A percentile compares a stretch with the other conserved stretches of the same genome.
phyloP scores from a whole-genome alignment of 2,888 invertebrate species.

The Orchestes rusci region DNA sequence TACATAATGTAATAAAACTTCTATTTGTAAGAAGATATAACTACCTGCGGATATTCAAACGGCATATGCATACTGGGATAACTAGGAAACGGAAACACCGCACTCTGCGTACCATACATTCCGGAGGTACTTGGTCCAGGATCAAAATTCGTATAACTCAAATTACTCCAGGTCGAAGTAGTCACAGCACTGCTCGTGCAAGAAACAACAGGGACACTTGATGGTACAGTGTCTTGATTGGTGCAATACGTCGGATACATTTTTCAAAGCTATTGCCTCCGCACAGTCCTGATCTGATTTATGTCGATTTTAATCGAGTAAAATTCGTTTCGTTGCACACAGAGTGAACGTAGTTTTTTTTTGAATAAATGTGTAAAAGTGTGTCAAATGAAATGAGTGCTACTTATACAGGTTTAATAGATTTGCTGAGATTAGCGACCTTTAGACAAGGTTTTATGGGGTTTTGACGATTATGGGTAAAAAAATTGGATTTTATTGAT shows the following conservation, averaged over 20 bases:
- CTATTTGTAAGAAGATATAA: too few species aligned
- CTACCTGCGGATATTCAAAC: constrained; percentile 37
- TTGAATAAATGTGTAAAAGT: constrained; percentile 17
- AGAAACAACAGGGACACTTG: constrained; percentile 4
- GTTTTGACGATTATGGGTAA: too few species aligned
- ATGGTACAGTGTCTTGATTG: constrained; percentile 14
- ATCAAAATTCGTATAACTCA: constrained; percentile 33
- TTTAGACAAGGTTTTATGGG: too few species aligned
- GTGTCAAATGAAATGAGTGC: constrained; percentile 21
- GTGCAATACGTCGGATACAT: constrained; percentile 21
- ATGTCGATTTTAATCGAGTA: too few species aligned
- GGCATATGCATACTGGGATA: constrained; percentile 36
- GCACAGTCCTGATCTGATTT: too few species aligned
- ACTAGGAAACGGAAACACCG: constrained; percentile 36
- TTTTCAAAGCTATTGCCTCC: constrained; percentile 9
- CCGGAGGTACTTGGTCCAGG: constrained; percentile 34
- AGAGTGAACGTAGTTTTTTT: constrained; percentile 19
- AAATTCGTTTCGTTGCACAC: too few species aligned
- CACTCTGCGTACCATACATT: constrained; percentile 28
- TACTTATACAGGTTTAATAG: constrained; percentile 17
- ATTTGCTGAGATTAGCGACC: too few species aligned
- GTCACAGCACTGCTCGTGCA: constrained; percentile 19
- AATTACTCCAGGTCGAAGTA: constrained; percentile 21
- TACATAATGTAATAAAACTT: too few species aligned
- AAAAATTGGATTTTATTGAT: too few species aligned